Base-by-base conservation (phyloP, 2,113 vertebrate genomes). In the Dipodomys merriami region DNA sequence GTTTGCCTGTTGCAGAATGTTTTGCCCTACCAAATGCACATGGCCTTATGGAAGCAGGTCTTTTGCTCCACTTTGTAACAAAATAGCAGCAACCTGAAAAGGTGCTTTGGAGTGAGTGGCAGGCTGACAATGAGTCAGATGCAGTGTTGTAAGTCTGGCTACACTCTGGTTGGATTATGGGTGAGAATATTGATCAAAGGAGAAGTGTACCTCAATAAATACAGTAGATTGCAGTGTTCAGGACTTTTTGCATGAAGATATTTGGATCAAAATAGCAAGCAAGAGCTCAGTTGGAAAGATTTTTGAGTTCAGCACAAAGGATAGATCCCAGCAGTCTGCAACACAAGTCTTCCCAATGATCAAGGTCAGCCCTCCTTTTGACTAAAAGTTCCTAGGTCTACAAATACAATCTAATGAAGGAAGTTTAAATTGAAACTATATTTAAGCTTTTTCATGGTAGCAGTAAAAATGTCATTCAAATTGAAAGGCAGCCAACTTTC, bases 251-350 rank as follows among this genome's bases (percentile, higher is more conserved):
- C 74, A 4, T 81, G 22, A 2, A 82, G 67, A 83, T 30, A 73
- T 62, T 16, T 53, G 39, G 16, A 57, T 62, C 16, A 57, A 78
- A 94, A 60, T 15, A 77, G 67, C 6, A 44, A 25, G 23, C 25
- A 64, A 67, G 44, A 67, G 18, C 44, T 18, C 19, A 12, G 3
- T 44, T 69, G 30, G 22, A 33, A 83, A 16, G 5, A 76, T 71
- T 62, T 39, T 27, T 57, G 10, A 53, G 39, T 60, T 92, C 69
- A 94, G 84, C 7, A 89, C 71, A 87, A 77, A 46, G 35, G 90
- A 89, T 16, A 91, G 44, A 33, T 79, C 53, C 35, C 13, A 11
- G n/a, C 13, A 22, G n/a, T 0, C 71, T 62, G 44, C 30, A 13
- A 0, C 60, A 1, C 13, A 35, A n/a, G 5, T 8, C 16, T 73